Percentiles rank a stretch among this genome's conserved stretches.
Evolutionary conservation across 2,888 invertebrate genomes (phyloP).

Genomic region (Yponomeuta sedellus): DNA sequence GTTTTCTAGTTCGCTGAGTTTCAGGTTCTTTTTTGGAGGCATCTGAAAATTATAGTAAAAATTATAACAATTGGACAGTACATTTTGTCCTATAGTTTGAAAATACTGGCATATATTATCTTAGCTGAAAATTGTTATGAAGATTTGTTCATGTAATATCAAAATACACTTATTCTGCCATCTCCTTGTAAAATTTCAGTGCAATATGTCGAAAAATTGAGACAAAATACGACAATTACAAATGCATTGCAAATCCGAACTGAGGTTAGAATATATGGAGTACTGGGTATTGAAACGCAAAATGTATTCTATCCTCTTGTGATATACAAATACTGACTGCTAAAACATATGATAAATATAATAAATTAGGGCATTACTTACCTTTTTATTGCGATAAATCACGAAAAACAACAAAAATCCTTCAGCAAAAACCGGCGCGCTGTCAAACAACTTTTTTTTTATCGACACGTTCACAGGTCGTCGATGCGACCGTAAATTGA

Average conservation of each 20-base stretch:
- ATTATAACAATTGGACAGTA: background rate
- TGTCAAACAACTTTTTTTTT: no score
- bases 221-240: constrained; percentile 2
- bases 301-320: no score
- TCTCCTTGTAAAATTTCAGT: constrained; percentile 4
- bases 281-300: background rate
- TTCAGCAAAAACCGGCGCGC: no score
- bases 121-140: background rate
- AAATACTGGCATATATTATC: constrained; percentile 4
- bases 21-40: constrained; percentile 1
- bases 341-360: no score
- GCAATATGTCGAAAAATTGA: background rate
- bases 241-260: constrained; percentile 4
- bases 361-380: no score
- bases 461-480: no score
- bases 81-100: background rate
- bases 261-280: background rate
- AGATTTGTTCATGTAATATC: background rate
- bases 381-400: no score
- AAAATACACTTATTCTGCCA: background rate
- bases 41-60: constrained; percentile 3
- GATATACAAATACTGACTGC: no score
- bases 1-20: background rate
- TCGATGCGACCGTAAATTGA: no score
- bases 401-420: no score